Conservation (phyloP, 92 coral and sea anemone species). For the Umimayanthus kanabou region DNA sequence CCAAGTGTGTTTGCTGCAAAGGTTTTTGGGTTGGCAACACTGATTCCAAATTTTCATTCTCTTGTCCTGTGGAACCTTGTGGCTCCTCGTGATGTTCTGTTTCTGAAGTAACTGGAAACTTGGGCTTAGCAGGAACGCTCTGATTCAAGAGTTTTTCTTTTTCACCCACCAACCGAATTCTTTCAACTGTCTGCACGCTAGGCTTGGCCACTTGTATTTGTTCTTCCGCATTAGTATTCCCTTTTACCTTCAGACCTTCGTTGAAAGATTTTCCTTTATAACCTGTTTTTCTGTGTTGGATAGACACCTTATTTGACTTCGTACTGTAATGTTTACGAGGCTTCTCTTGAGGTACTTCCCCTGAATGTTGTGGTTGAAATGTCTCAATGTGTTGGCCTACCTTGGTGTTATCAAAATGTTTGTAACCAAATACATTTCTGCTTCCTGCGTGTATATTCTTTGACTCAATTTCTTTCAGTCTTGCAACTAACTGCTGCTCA, state of each 20-base stretch:
- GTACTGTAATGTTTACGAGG: neutral
- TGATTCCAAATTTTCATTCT: slow-evolving; percentile 37
- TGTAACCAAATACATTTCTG: neutral
- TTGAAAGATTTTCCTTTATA: neutral
- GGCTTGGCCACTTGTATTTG: slow-evolving; percentile 28
- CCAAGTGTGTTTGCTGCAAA: neutral
- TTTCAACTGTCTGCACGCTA: slow-evolving; percentile 34
- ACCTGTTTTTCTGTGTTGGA: neutral
- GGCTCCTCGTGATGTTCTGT: neutral
- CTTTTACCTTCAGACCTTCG: neutral
- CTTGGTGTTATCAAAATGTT: slow-evolving; percentile 3
- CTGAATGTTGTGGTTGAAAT: slow-evolving; percentile 3
- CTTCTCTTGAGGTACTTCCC: neutral
- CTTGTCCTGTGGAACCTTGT: slow-evolving; percentile 3
- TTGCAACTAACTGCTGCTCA: slow-evolving; percentile 35
- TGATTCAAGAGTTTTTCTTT: neutral
- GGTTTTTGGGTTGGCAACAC: neutral
- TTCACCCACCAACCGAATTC: slow-evolving; percentile 6
- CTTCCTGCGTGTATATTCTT: neutral
- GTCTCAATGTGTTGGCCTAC: neutral
- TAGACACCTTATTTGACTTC: neutral
- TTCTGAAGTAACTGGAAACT: slow-evolving; percentile 3
- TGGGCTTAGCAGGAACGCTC: neutral
- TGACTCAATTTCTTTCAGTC: slow-evolving; percentile 32
- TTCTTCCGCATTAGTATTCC: neutral